Percentiles rank a stretch among this genome's conserved stretches.
Evolutionary conservation across 2,888 invertebrate species (phyloP).

Genomic region (Nemotelus pantherinus): DNA sequence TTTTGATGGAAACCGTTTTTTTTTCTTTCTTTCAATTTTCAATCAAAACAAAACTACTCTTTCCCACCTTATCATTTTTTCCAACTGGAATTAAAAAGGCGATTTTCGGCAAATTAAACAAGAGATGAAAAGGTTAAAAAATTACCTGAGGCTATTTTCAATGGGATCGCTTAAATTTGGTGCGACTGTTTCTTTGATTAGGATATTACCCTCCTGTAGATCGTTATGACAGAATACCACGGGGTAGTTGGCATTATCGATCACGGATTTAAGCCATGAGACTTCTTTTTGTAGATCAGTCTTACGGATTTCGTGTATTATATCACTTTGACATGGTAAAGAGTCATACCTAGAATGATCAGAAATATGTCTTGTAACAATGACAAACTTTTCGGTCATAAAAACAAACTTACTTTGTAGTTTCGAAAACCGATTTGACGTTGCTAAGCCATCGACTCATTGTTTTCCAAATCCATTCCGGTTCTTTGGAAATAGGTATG

Average conservation of each 20-base stretch:
- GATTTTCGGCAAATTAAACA: conserved; percentile 48
- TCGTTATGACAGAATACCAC: conserved; percentile 96
- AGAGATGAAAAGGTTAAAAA: conserved; percentile 41
- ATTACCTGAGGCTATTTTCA: conserved; percentile 50
- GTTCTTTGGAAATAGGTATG: conserved; percentile 95
- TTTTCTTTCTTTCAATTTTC: conserved; percentile 11
- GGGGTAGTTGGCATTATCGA: conserved; percentile 73
- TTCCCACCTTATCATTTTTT: conserved; percentile 14
- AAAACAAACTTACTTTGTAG: conserved; percentile 52
- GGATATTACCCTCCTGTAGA: conserved; percentile 84
- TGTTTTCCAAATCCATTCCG: conserved; percentile 93
- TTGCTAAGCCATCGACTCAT: conserved; percentile 80
- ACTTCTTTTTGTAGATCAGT: conserved; percentile 75
- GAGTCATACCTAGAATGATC: conserved; percentile 21
- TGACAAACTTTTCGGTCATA: too few relatives aligned
- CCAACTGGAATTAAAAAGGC: conserved; percentile 51
- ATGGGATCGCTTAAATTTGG: conserved; percentile 19
- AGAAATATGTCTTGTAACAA: neutral
- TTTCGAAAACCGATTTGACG: conserved; percentile 66
- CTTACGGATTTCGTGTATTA: conserved; percentile 59
- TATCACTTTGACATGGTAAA: conserved; percentile 11
- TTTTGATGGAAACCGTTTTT: too few relatives aligned
- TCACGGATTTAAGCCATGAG: conserved; percentile 74
- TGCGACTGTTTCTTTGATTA: conserved; percentile 61
- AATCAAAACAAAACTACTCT: conserved; percentile 27